Conservation (phyloP, 2,113 vertebrate genomes). For the Ellobius talpinus region DNA sequence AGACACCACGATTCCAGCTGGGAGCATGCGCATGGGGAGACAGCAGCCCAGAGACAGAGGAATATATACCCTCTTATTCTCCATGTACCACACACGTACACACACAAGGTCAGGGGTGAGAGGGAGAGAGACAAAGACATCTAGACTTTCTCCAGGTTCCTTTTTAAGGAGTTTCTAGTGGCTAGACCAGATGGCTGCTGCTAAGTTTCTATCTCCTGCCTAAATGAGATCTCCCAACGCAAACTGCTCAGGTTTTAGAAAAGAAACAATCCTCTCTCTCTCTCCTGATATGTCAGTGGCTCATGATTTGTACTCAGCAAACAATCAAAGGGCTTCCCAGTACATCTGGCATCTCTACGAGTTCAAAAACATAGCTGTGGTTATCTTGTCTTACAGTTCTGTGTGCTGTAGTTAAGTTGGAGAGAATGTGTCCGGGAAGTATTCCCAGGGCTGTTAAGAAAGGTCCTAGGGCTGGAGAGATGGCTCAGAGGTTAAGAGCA, state of each 20-base stretch:
- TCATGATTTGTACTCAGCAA: neutral
- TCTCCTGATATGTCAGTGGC: neutral
- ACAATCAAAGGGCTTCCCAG: neutral
- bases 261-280: constrained; percentile 9
- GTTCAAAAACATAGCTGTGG: neutral
- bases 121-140: neutral
- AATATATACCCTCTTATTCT: neutral
- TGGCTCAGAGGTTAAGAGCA: no score
- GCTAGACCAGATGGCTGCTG: neutral
- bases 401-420: neutral
- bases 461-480: no score
- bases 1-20: neutral
- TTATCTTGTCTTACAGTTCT: neutral
- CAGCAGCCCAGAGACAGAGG: neutral
- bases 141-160: neutral
- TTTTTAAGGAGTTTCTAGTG: neutral
- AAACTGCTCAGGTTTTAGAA: constrained; percentile 8
- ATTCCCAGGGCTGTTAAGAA: neutral
- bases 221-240: constrained; percentile 12
- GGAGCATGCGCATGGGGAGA: neutral
- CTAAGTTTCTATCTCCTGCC: neutral
- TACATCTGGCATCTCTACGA: neutral
- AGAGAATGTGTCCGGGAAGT: neutral
- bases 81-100: neutral
- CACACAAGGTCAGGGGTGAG: neutral